Conservation (phyloP, 1,140 invertebrate species). For the Lerema accius region DNA sequence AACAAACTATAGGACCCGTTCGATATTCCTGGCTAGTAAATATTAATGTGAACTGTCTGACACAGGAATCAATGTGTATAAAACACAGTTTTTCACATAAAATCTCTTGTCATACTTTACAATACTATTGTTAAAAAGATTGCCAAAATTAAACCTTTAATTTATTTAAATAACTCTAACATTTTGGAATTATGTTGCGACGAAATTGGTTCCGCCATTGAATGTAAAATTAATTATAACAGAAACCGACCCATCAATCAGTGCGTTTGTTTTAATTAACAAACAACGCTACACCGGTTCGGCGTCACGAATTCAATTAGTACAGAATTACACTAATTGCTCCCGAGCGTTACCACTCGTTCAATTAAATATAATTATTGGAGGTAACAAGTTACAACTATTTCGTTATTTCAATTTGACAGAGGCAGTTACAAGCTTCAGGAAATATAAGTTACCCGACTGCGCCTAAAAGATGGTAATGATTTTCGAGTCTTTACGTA, state of each 20-base stretch:
- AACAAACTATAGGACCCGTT: too few relatives aligned
- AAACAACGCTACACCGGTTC: conserved; percentile 12
- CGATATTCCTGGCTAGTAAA: too few relatives aligned
- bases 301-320: conserved; percentile 33
- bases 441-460: too few relatives aligned
- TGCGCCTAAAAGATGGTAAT: too few relatives aligned
- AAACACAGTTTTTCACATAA: too few relatives aligned
- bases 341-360: conserved; percentile 9
- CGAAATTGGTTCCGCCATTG: background rate
- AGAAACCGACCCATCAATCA: conserved; percentile 7
- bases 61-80: too few relatives aligned
- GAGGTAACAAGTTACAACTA: background rate
- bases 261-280: conserved; percentile 15
- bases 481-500: too few relatives aligned
- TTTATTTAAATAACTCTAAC: background rate
- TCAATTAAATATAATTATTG: background rate
- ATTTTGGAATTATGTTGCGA: background rate
- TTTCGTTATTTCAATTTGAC: background rate
- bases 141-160: too few relatives aligned
- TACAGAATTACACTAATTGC: conserved; percentile 38
- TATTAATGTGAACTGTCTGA: too few relatives aligned
- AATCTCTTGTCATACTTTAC: too few relatives aligned
- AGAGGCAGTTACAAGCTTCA: too few relatives aligned
- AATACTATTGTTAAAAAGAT: too few relatives aligned
- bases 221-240: conserved; percentile 4